Percentiles rank a stretch among this genome's conserved stretches.
phyloP scores from a whole-genome alignment of 2,113 vertebrate species.

The Gyps fulvus region DNA sequence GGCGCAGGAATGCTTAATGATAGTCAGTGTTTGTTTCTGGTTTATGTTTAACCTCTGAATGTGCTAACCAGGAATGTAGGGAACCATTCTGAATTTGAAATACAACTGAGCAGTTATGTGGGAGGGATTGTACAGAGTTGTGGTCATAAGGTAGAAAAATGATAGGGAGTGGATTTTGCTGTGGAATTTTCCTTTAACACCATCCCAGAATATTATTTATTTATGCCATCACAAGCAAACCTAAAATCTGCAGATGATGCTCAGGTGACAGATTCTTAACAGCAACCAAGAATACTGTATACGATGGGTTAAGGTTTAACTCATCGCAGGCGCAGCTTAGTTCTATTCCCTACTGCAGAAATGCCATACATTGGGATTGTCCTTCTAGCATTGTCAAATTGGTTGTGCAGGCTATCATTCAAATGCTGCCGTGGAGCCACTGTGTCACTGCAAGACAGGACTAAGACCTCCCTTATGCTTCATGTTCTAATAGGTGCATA shows the following conservation, averaged over 20 bases:
- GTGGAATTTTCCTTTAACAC: neutral
- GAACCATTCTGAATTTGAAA: slow-evolving; percentile 33
- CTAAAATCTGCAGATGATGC: neutral
- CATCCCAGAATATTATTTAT: neutral
- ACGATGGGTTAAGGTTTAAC: neutral
- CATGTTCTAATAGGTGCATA: neutral
- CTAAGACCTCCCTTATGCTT: neutral
- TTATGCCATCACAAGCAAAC: neutral
- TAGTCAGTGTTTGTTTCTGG: no score
- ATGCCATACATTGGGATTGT: neutral
- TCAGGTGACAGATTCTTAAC: neutral
- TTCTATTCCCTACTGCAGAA: neutral
- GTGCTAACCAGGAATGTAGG: slow-evolving; percentile 4
- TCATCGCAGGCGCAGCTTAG: neutral
- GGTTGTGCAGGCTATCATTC: fast-evolving
- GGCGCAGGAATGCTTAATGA: no score
- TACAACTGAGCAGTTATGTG: slow-evolving; percentile 13
- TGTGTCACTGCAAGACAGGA: neutral
- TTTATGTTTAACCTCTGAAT: no score
- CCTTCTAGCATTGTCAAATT: neutral
- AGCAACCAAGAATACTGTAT: neutral
- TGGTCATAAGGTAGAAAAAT: neutral
- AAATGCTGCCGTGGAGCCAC: fast-evolving
- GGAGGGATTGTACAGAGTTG: neutral
- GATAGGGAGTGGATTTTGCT: neutral